phyloP scores from a whole-genome alignment of 2,113 vertebrate species.

The Hoplias malabaricus region DNA sequence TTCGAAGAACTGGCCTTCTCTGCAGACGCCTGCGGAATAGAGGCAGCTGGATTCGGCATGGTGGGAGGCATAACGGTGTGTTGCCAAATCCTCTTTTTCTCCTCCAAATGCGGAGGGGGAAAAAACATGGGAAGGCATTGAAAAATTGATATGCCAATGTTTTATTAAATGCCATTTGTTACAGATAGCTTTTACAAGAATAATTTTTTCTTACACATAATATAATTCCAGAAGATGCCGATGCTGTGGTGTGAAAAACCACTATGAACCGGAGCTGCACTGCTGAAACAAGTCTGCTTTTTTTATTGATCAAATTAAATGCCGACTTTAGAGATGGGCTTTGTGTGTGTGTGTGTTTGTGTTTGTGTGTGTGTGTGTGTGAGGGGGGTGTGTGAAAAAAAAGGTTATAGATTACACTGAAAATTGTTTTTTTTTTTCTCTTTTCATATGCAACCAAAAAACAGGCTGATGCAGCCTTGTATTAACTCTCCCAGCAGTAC shows the following conservation, averaged over 20 bases:
- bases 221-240: conserved; percentile 19
- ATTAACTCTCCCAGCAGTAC: background rate
- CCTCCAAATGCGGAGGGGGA: conserved; percentile 47
- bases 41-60: conserved; percentile 19
- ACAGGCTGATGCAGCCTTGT: background rate
- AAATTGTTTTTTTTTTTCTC: background rate
- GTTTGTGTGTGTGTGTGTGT: too few species aligned
- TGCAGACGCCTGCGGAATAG: conserved; percentile 23
- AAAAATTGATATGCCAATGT: conserved; percentile 67
- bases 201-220: conserved; percentile 44
- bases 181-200: conserved; percentile 66
- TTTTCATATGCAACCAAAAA: background rate
- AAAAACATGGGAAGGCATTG: conserved; percentile 61
- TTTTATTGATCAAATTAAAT: conserved; percentile 40
- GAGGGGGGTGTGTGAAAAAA: background rate
- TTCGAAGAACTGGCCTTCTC: background rate
- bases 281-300: conserved; percentile 32
- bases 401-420: background rate
- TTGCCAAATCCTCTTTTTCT: conserved; percentile 51
- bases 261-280: conserved; percentile 9
- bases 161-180: conserved; percentile 70
- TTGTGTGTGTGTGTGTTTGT: too few species aligned
- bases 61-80: conserved; percentile 26
- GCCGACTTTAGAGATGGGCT: conserved; percentile 27
- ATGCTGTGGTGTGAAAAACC: background rate